Conservation (phyloP, 2,888 invertebrate species). For the Teleogryllus oceanicus region DNA sequence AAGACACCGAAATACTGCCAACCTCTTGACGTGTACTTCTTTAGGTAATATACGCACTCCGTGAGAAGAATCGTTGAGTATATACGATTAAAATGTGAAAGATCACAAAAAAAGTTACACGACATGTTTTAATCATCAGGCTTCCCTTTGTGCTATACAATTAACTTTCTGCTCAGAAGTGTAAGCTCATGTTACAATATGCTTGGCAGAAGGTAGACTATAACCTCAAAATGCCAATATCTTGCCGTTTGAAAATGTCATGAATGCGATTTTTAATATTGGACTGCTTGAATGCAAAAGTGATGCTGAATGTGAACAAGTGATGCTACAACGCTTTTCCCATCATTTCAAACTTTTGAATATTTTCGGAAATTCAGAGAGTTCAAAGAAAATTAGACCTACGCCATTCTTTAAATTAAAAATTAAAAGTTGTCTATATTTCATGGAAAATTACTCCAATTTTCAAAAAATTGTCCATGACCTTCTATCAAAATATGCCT, state of each 20-base stretch:
- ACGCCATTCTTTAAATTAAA: too few relatives aligned
- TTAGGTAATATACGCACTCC: slow-evolving; percentile 19
- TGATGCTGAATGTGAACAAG: not conserved
- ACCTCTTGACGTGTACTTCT: slow-evolving; percentile 23
- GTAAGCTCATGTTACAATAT: slow-evolving; percentile 18
- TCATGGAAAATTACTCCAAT: too few relatives aligned
- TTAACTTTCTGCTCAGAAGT: not conserved
- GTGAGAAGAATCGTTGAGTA: not conserved
- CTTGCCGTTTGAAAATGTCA: not conserved
- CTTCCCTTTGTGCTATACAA: not conserved
- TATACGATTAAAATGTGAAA: not conserved
- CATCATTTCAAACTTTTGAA: too few relatives aligned
- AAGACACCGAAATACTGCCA: slow-evolving; percentile 24
- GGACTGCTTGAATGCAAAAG: not conserved
- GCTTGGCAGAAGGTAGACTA: not conserved
- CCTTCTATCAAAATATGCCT: too few relatives aligned
- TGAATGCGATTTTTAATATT: not conserved
- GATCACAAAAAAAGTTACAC: not conserved
- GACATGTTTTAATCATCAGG: not conserved
- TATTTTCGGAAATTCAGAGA: too few relatives aligned
- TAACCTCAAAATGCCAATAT: not conserved
- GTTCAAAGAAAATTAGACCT: too few relatives aligned
- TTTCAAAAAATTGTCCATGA: too few relatives aligned
- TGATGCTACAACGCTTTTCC: not conserved
- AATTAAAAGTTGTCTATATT: too few relatives aligned